Percentiles rank a stretch among this genome's conserved stretches.
These are phyloP conservation scores for Lasioglossum morio DNA, from an alignment of 2,888 invertebrate genomes.

Conservation along the genomic window DNA sequence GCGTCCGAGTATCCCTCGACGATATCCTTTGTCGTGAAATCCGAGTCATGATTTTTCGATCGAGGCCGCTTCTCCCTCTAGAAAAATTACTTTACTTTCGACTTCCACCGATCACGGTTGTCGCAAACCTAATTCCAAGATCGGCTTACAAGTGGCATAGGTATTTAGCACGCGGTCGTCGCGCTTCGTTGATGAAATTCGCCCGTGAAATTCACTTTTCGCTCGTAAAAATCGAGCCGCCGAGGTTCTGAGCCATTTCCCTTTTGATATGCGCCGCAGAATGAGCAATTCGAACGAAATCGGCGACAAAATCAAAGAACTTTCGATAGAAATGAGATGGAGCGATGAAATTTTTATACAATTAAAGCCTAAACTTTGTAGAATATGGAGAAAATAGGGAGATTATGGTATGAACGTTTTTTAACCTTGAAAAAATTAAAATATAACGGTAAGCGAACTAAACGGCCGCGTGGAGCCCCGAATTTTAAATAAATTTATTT, in stretches of 20 bases:
- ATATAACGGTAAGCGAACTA: too few relatives aligned
- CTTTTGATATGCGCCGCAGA: background rate
- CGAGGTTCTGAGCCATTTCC: constrained; percentile 57
- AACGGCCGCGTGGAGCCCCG: too few relatives aligned
- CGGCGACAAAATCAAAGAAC: too few relatives aligned
- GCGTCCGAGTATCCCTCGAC: background rate
- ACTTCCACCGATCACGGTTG: background rate
- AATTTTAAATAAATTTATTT: too few relatives aligned
- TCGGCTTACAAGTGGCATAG: constrained; percentile 10
- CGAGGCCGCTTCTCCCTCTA: too few relatives aligned
- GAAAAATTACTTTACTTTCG: background rate
- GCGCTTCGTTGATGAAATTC: constrained; percentile 36
- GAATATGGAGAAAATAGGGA: too few relatives aligned
- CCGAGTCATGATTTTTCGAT: background rate
- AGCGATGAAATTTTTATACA: too few relatives aligned
- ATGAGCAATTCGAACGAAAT: too few relatives aligned
- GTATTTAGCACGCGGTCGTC: constrained; percentile 11
- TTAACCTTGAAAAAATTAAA: too few relatives aligned
- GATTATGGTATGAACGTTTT: too few relatives aligned
- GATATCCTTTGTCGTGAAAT: background rate
- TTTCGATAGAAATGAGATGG: too few relatives aligned
- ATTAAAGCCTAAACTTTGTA: too few relatives aligned
- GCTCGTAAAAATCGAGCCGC: constrained; percentile 76
- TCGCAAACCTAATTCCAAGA: constrained; percentile 32
- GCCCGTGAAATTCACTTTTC: constrained; percentile 77